Evolutionary conservation across 2,888 invertebrate species (phyloP).

Genomic region (Drepana falcataria): DNA sequence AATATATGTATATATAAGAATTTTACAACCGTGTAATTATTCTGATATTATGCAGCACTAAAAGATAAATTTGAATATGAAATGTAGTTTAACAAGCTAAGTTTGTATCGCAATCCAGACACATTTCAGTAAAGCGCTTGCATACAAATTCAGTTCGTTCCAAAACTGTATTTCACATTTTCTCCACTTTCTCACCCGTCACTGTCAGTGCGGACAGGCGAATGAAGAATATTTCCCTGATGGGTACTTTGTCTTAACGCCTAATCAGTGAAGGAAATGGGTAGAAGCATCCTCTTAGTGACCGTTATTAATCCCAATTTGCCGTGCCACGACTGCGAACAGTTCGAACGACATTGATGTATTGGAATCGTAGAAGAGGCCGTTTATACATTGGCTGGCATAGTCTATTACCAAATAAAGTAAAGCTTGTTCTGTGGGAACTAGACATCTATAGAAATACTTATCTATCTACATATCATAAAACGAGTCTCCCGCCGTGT

Average conservation of each 20-base stretch:
- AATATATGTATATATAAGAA: too few relatives aligned
- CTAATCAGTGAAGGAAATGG: conserved; percentile 56
- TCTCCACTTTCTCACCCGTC: conserved; percentile 19
- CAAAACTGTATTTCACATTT: conserved; percentile 16
- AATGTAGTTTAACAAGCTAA: background rate
- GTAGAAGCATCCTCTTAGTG: conserved; percentile 44
- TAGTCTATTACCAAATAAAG: too few relatives aligned
- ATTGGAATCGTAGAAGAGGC: conserved; percentile 16
- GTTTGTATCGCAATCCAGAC: background rate
- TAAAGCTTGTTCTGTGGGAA: too few relatives aligned
- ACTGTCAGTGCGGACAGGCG: background rate
- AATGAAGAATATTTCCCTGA: conserved; percentile 11
- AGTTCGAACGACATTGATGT: conserved; percentile 53
- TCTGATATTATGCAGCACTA: too few relatives aligned
- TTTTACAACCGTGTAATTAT: too few relatives aligned
- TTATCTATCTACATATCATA: too few relatives aligned
- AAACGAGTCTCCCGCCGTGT: too few relatives aligned
- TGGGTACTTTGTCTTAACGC: conserved; percentile 47
- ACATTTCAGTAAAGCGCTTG: background rate
- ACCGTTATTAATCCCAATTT: conserved; percentile 69
- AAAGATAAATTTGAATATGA: too few relatives aligned
- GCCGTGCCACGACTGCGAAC: conserved; percentile 27
- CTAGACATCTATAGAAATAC: too few relatives aligned
- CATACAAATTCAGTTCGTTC: background rate
- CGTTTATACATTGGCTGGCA: too few relatives aligned